Conservation (phyloP, 2,113 vertebrate genomes). For the Oostethus manadensis region DNA sequence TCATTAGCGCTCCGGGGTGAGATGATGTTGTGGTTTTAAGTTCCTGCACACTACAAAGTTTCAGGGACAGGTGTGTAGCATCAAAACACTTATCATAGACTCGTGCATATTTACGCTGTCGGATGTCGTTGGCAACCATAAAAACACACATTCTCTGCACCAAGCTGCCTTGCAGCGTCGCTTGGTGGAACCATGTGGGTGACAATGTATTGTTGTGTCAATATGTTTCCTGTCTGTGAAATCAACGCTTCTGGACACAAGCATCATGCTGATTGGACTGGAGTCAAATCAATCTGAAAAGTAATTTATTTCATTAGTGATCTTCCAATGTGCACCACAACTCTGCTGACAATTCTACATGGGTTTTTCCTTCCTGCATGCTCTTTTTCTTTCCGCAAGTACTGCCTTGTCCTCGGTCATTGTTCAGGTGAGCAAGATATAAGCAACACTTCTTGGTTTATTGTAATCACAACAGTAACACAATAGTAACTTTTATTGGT, state of each 20-base stretch:
- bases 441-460: no score
- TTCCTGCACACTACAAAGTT: not conserved
- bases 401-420: no score
- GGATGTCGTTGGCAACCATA: no score
- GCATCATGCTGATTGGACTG: not conserved
- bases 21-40: no score
- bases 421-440: no score
- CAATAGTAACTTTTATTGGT: no score
- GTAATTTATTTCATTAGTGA: conserved; percentile 16
- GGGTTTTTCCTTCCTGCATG: not conserved
- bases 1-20: not conserved
- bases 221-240: conserved; percentile 1
- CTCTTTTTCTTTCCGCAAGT: no score
- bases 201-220: conserved; percentile 2
- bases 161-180: not conserved
- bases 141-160: no score
- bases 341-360: not conserved
- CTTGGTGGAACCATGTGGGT: not conserved
- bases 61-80: not conserved
- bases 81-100: not conserved
- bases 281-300: conserved; percentile 21
- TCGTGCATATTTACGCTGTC: no score
- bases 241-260: conserved; percentile 1
- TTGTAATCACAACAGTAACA: no score
- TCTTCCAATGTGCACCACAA: not conserved